Evolutionary conservation across 2,113 vertebrate genomes (phyloP).

Genomic region (Falcunculus frontatus): DNA sequence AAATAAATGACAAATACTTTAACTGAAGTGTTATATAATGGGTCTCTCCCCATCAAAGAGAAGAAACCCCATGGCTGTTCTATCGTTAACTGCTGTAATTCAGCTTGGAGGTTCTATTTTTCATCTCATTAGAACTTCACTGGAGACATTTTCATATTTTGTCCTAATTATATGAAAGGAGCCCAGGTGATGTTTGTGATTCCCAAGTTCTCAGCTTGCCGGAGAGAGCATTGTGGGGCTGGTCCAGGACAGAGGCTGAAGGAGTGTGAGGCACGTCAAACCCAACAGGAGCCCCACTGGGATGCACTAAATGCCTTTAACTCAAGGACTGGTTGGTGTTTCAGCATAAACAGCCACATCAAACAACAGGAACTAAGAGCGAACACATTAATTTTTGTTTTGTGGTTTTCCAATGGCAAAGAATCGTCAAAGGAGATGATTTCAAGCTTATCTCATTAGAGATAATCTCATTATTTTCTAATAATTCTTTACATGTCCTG

Average conservation of each 20-base stretch:
- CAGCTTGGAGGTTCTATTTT: neutral
- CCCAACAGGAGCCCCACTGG: neutral
- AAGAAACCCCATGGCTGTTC: neutral
- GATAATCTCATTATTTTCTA: neutral
- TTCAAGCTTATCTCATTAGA: neutral
- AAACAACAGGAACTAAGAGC: neutral
- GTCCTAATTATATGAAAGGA: neutral
- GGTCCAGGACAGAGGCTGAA: neutral
- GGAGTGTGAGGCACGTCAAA: neutral
- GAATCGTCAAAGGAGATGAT: neutral
- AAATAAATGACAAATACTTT: neutral
- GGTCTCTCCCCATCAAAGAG: neutral
- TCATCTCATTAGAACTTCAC: neutral
- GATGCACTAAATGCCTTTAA: neutral
- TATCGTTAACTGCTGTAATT: neutral
- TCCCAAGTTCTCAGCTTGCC: neutral
- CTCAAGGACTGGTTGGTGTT: neutral
- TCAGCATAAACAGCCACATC: neutral
- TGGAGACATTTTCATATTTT: neutral
- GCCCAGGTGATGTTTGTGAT: neutral
- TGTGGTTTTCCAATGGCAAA: neutral
- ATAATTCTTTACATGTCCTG: neutral
- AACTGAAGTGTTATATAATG: neutral
- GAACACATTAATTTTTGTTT: neutral
- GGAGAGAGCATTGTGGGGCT: fast-evolving